Conservation (phyloP, 2,113 vertebrate genomes). For the Heterochromis multidens region DNA sequence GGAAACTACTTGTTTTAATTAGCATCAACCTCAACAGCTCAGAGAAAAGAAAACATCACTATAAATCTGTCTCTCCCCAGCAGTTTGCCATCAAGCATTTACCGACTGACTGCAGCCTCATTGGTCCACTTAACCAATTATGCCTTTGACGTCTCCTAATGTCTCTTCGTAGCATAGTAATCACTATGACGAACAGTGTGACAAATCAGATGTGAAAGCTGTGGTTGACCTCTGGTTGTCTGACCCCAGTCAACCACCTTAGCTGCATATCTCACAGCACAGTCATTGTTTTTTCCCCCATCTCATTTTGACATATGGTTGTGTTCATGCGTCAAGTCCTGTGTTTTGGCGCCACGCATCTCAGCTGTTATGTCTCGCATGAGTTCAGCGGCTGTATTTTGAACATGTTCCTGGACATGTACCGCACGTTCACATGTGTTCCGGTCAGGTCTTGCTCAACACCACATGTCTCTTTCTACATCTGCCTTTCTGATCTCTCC, state of each 20-base stretch:
- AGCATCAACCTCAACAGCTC: background rate
- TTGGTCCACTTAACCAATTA: slow-evolving; percentile 2
- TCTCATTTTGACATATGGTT: slow-evolving; percentile 40
- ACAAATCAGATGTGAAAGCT: slow-evolving; percentile 42
- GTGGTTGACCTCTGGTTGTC: slow-evolving; percentile 1
- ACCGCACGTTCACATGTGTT: background rate
- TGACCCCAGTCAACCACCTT: background rate
- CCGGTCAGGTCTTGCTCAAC: background rate
- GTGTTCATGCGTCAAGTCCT: slow-evolving; percentile 33
- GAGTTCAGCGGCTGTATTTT: background rate
- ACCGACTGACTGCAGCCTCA: background rate
- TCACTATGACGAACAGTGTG: slow-evolving; percentile 23
- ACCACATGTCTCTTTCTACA: background rate
- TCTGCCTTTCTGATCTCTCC: background rate
- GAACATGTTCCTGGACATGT: slow-evolving; percentile 5
- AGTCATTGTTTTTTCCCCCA: background rate
- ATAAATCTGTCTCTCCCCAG: slow-evolving; percentile 23
- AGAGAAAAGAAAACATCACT: slow-evolving; percentile 13
- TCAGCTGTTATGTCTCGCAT: slow-evolving; percentile 24
- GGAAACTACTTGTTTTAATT: slow-evolving; percentile 30
- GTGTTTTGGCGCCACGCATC: slow-evolving; percentile 16
- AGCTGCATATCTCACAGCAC: background rate
- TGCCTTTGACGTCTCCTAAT: slow-evolving; percentile 4
- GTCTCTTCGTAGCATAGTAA: background rate
- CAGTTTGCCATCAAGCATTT: background rate